Evolutionary conservation across 2,888 invertebrate genomes (phyloP), one percentile per base, ranked within the genome.

Genomic region (Rhamnusium bicolor): DNA sequence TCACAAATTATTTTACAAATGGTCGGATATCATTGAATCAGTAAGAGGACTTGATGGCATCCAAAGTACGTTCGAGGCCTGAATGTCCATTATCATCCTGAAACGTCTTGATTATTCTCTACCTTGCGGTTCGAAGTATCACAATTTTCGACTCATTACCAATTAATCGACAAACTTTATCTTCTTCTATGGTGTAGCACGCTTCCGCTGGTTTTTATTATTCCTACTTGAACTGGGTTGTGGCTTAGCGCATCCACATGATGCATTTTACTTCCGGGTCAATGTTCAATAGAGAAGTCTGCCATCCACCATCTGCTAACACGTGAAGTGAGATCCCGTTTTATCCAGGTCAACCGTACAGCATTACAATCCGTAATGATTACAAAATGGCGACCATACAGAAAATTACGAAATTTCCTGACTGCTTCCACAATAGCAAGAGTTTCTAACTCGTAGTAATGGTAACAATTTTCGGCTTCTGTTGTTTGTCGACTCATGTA

Each of bases 261-360:
- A 3, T 65, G 53, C 83, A 84, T 84, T 49, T 70, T 71, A 0
- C 63, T 69, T 0, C 82, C 83, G 2, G 82, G 79, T 21, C 82
- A 63, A 56, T 84, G 79, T 21, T 79, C 65, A 0, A 85, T 73
- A 3, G 46, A 66, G 47, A 82, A 84, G 4, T 75, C 66, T 16
- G 19, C 58, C 6, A 84, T 21, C 76, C 83, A 83, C 84, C 85
- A 84, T 29, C 84, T 66, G 4, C 77, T 81, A 10, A 76, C 66
- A 24, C 75, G 71, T 10, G 77, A 69, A 19, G 61, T 21, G 21
- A 76, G 46, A 51, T 77, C 75, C 10, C 71, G 56, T 61, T 77
- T 77, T 5, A 71, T 40, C 51, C 63, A 69, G 1, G 73, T 77
- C 16, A 18, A 40, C 12, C 69, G 16, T 10, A 76, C 24, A 8